Evolutionary conservation across 2,113 vertebrate species (phyloP).

Genomic region (Boulengeromyrus knoepffleri): DNA sequence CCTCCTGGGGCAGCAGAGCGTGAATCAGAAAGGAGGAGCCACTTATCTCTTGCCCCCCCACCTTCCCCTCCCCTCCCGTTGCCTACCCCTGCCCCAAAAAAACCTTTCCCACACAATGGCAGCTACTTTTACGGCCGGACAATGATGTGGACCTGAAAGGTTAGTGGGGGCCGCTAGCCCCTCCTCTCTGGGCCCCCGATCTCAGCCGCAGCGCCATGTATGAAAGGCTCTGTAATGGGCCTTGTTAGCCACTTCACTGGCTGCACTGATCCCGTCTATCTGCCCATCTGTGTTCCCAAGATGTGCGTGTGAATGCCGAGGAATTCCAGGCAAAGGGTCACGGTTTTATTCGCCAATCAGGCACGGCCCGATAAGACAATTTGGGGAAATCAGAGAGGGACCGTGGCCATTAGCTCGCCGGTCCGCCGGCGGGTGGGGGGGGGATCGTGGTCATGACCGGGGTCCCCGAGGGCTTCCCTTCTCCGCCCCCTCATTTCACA

Average conservation of each 20-base stretch:
- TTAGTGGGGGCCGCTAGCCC: slow-evolving; percentile 48
- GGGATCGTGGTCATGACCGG: slow-evolving; percentile 12
- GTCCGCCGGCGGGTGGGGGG: slow-evolving; percentile 32
- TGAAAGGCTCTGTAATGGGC: slow-evolving; percentile 90
- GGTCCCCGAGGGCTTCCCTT: slow-evolving; percentile 19
- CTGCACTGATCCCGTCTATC: slow-evolving; percentile 65
- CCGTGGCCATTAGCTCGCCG: slow-evolving; percentile 42
- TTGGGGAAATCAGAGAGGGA: slow-evolving; percentile 71
- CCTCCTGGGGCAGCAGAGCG: slow-evolving; percentile 57
- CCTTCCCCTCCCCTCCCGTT: neutral
- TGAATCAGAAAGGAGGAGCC: slow-evolving; percentile 55
- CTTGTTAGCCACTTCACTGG: slow-evolving; percentile 77
- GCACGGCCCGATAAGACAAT: slow-evolving; percentile 65
- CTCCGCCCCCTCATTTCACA: slow-evolving; percentile 31
- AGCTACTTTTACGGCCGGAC: slow-evolving; percentile 67
- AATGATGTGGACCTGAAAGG: slow-evolving; percentile 67
- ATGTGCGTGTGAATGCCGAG: slow-evolving; percentile 64
- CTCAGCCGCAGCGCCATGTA: slow-evolving; percentile 55
- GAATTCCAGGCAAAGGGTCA: slow-evolving; percentile 57
- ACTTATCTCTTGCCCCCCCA: slow-evolving; percentile 29
- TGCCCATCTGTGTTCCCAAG: slow-evolving; percentile 55
- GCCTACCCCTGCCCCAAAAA: slow-evolving; percentile 34
- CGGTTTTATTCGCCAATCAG: slow-evolving; percentile 73
- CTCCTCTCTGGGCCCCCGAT: slow-evolving; percentile 35
- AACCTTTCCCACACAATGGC: slow-evolving; percentile 63